A percentile compares a stretch with the other conserved stretches of the same genome.
phyloP scores from a whole-genome alignment of 2,113 vertebrate genomes.

The Colossoma macropomum region DNA sequence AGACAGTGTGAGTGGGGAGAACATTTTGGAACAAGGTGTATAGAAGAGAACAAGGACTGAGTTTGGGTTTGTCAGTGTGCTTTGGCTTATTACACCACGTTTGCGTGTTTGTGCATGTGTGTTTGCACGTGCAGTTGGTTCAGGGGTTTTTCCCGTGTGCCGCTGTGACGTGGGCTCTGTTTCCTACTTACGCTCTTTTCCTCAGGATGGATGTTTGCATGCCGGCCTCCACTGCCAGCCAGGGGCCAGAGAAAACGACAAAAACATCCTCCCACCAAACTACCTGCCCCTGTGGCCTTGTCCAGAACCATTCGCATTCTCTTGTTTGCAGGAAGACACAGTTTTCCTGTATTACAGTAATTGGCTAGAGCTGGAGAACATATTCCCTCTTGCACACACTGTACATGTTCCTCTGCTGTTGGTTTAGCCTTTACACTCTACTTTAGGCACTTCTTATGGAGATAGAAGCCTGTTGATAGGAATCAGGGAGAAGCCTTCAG shows the following conservation, averaged over 20 bases:
- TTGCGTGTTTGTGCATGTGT: conserved; percentile 4
- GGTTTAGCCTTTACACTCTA: neutral
- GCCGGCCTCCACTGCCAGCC: conserved; percentile 63
- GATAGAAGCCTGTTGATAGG: neutral
- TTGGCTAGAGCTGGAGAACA: conserved; percentile 61
- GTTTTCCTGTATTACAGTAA: conserved; percentile 71
- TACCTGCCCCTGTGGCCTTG: conserved; percentile 66
- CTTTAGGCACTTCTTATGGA: conserved; percentile 66
- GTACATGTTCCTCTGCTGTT: neutral
- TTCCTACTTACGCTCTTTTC: conserved; percentile 67
- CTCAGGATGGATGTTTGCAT: conserved; percentile 77
- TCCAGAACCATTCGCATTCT: conserved; percentile 63
- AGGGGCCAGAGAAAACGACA: conserved; percentile 65
- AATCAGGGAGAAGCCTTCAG: conserved; percentile 1
- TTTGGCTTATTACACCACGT: neutral
- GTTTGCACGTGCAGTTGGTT: conserved; percentile 31
- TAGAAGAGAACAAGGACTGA: no score
- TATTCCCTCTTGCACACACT: conserved; percentile 40
- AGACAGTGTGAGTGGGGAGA: neutral
- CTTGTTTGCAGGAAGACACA: conserved; percentile 68
- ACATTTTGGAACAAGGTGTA: neutral
- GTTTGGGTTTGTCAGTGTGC: neutral
- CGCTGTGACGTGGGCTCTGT: conserved; percentile 66
- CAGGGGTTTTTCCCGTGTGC: conserved; percentile 24
- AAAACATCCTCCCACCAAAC: conserved; percentile 78